phyloP scores from a whole-genome alignment of 2,888 invertebrate genomes.

The Philhelius pedissequus region DNA sequence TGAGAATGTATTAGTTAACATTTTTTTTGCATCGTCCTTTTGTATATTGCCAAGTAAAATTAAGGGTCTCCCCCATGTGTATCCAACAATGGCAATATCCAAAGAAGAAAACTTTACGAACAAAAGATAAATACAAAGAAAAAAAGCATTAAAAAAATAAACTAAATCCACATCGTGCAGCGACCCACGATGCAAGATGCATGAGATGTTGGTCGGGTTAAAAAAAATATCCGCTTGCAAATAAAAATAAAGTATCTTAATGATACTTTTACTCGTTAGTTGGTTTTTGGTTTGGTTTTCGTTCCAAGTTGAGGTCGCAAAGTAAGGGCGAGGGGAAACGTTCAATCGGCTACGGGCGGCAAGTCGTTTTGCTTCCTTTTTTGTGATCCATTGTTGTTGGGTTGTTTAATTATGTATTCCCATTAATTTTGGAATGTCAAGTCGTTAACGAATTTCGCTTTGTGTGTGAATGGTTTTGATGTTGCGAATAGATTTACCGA shows the following conservation, averaged over 20 bases:
- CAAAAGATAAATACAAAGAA: background rate
- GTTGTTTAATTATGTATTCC: slow-evolving; percentile 78
- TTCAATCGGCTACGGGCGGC: background rate
- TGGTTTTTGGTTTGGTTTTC: slow-evolving; percentile 26
- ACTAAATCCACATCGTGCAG: slow-evolving; percentile 57
- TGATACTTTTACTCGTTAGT: slow-evolving; percentile 68
- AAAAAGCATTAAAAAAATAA: slow-evolving; percentile 9
- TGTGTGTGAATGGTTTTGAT: slow-evolving; percentile 39
- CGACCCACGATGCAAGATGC: slow-evolving; percentile 66
- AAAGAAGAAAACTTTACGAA: slow-evolving; percentile 45
- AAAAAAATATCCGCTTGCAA: slow-evolving; percentile 43
- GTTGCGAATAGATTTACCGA: slow-evolving; percentile 32
- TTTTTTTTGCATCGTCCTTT: slow-evolving; percentile 54
- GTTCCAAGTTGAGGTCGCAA: background rate
- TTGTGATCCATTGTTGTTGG: slow-evolving; percentile 68
- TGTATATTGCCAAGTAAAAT: slow-evolving; percentile 42
- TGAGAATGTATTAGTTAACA: background rate
- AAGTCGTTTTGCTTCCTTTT: slow-evolving; percentile 53
- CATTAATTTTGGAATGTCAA: slow-evolving; percentile 79
- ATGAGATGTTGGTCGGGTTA: slow-evolving; percentile 45
- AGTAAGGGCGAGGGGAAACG: background rate
- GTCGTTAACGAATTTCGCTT: slow-evolving; percentile 70
- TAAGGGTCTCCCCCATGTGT: slow-evolving; percentile 62
- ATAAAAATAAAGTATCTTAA: slow-evolving; percentile 65
- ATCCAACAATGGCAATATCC: slow-evolving; percentile 52